Conservation (phyloP, 1,140 invertebrate genomes). For the Drosophila hydei region DNA sequence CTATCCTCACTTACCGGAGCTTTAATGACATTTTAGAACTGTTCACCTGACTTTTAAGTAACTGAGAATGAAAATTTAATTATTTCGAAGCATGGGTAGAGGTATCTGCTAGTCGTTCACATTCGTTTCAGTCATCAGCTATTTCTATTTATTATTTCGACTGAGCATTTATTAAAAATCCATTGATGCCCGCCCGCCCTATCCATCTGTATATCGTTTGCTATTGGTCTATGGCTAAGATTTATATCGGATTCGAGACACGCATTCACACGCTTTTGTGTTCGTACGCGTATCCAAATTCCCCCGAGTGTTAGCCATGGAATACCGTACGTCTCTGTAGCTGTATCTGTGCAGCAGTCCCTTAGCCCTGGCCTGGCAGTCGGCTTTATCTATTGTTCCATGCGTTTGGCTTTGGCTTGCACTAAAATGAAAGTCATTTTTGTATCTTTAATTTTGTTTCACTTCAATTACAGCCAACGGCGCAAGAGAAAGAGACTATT, state of each 20-base stretch:
- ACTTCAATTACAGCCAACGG: constrained; percentile 34
- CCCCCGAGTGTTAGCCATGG: constrained; percentile 52
- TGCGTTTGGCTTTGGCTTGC: constrained; percentile 10
- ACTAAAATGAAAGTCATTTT: constrained; percentile 83
- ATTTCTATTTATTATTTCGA: constrained; percentile 38
- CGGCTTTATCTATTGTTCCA: constrained; percentile 65
- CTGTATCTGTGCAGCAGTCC: constrained; percentile 27
- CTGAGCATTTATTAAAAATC: constrained; percentile 75
- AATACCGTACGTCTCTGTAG: constrained; percentile 40
- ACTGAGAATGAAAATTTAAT: too few relatives aligned
- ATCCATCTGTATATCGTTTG: neutral
- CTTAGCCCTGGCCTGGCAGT: constrained; percentile 48
- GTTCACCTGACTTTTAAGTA: too few relatives aligned
- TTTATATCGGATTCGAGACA: constrained; percentile 73
- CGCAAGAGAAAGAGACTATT: constrained; percentile 21
- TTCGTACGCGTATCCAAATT: constrained; percentile 74
- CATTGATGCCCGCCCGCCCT: constrained; percentile 61
- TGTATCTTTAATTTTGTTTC: constrained; percentile 69
- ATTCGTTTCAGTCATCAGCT: neutral
- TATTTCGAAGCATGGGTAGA: too few relatives aligned
- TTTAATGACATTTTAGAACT: too few relatives aligned
- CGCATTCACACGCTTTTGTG: constrained; percentile 80
- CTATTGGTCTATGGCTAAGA: constrained; percentile 40
- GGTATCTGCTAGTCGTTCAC: neutral
- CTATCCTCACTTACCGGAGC: too few relatives aligned